Percentiles rank a stretch among this genome's conserved stretches.
Conservation (phyloP, 2,113 vertebrate species). For the Ranitomeya variabilis region DNA sequence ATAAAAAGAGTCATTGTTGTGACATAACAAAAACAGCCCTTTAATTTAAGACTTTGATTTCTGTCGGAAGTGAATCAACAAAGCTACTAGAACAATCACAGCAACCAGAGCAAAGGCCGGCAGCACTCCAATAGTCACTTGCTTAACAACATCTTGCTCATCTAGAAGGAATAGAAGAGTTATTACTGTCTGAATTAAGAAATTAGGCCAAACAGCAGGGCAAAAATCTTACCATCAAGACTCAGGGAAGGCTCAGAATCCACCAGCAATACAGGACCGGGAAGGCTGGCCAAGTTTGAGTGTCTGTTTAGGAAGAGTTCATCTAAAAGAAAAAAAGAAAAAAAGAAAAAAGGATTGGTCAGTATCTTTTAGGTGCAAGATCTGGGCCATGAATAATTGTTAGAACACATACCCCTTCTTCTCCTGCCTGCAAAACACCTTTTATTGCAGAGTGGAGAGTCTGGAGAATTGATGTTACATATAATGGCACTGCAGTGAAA, state of each 20-base stretch:
- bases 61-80: not conserved
- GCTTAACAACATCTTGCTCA: not conserved
- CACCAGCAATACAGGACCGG: constrained; percentile 68
- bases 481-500: constrained; percentile 73
- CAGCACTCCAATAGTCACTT: constrained; percentile 34
- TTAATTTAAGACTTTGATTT: not conserved
- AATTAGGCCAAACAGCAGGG: not conserved
- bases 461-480: constrained; percentile 63
- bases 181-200: not conserved
- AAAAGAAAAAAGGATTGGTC: not conserved
- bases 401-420: constrained; percentile 67
- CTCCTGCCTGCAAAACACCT: constrained; percentile 65
- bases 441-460: constrained; percentile 66
- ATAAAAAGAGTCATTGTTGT: not conserved
- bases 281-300: constrained; percentile 62
- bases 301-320: constrained; percentile 21
- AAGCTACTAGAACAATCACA: not conserved
- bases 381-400: not conserved
- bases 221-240: not conserved
- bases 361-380: not conserved
- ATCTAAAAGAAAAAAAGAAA: constrained; percentile 35
- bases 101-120: constrained; percentile 32
- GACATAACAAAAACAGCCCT: not conserved
- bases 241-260: not conserved
- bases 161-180: not conserved